phyloP scores from a whole-genome alignment of 2,888 invertebrate genomes.

The Gerris lacustris region DNA sequence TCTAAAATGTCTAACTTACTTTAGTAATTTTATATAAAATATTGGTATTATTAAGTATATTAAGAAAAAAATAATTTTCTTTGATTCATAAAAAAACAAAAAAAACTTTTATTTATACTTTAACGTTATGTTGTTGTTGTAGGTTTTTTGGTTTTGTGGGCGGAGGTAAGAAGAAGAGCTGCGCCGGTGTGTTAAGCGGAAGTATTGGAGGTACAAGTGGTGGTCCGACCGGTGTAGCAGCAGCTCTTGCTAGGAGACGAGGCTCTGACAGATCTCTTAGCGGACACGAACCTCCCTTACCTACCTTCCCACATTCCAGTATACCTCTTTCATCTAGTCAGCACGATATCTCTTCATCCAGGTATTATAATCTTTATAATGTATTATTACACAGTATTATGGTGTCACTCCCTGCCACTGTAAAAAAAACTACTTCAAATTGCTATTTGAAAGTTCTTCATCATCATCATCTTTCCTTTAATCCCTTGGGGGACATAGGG shows the following conservation, averaged over 20 bases:
- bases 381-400: no score
- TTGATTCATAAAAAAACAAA: no score
- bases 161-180: slow-evolving; percentile 60
- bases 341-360: slow-evolving; percentile 48
- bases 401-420: no score
- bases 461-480: no score
- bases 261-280: slow-evolving; percentile 75
- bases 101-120: not conserved
- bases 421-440: no score
- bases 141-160: slow-evolving; percentile 86
- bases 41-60: no score
- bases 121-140: slow-evolving; percentile 20
- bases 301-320: slow-evolving; percentile 55
- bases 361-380: slow-evolving; percentile 6
- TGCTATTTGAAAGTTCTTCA: no score
- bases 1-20: no score
- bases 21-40: no score
- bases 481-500: no score
- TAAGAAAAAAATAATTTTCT: no score
- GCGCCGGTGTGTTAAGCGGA: slow-evolving; percentile 18
- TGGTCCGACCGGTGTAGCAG: slow-evolving; percentile 34
- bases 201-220: slow-evolving; percentile 35
- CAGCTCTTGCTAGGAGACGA: slow-evolving; percentile 45
- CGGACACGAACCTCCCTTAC: slow-evolving; percentile 57
- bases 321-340: slow-evolving; percentile 81